These are phyloP conservation scores for Cantharis rustica DNA, from an alignment of 2,888 invertebrate genomes.

Conservation along the genomic window DNA sequence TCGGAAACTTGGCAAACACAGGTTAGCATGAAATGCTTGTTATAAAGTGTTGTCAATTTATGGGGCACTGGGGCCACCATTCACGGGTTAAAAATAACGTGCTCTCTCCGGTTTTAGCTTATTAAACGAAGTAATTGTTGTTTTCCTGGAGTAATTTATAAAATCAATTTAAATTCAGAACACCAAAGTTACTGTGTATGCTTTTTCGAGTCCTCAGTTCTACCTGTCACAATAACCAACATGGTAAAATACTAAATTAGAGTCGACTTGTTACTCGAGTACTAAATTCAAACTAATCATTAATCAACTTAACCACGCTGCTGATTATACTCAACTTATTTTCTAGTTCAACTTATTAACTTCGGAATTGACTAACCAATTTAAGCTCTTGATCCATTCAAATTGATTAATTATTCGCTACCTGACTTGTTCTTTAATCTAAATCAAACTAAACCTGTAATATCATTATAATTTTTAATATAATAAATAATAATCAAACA, in stretches of 20 bases:
- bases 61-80: neutral
- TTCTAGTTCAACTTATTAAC: conserved; percentile 4
- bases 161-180: neutral
- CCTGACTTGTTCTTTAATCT: conserved; percentile 3
- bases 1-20: neutral
- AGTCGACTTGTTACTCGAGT: neutral
- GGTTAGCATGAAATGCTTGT: neutral
- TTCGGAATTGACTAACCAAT: conserved; percentile 2
- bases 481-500: neutral
- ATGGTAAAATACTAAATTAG: neutral
- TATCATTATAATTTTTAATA: neutral
- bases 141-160: neutral
- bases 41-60: neutral
- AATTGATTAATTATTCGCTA: conserved; percentile 4
- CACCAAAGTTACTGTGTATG: neutral
- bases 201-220: neutral
- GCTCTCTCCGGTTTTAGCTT: neutral
- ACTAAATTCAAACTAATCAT: neutral
- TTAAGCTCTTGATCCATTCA: conserved; percentile 2
- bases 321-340: conserved; percentile 3
- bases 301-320: neutral
- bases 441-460: neutral
- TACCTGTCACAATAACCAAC: conserved; percentile 2
- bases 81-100: neutral
- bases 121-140: neutral